Base-by-base conservation (phyloP, 2,113 vertebrate genomes). In the Lepus americanus region DNA sequence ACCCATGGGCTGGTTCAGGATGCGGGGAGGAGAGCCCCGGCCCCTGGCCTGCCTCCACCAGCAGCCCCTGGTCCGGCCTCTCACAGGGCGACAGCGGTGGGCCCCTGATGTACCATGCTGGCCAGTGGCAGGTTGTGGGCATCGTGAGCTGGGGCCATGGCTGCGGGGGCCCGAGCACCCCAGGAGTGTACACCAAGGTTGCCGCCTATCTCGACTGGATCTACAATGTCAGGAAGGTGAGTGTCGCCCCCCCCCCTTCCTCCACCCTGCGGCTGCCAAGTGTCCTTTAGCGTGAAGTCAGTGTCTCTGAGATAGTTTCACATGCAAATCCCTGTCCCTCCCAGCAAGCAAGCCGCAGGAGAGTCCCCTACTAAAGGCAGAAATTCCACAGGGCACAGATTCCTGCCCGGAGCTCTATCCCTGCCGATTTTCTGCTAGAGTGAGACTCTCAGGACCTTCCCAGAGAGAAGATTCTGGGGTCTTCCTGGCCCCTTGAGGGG, bases 121-220 rank as follows among this genome's bases (percentile, higher is more conserved):
- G 72, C 23, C 87, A 22, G 10, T 99, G 99, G 99, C 97, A 98
- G 89, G 96, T 99, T 86, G 98, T 99, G 1, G 99, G 99, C 51
- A 98, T 99, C 8, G 99, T 99, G 95, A 99, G 99, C 97, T 99
- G 99, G 99, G 99, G 99, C 0, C 85, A 98, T 0, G 99, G 99
- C 97, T 99, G 99, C 22, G 99, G 98, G 0, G 97, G 97, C 3
- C 94, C 97, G 29, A 92, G 87, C 49, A 98, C 91, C 0, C 99
- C 99, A 0, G 99, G 99, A 0, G 99, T 99, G 67, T 99, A 99
- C 98, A 97, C 97, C 94, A 98, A 98, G 0, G 98, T 99, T 82
- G 98, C 98, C 0, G 96, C 98, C 64, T 98, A 99, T 98, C 98
- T 99, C 1, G 93, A 98, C 97, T 99, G 99, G 99, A 98, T 99